Conservation (phyloP, 2,113 vertebrate species). For the Noturus placidus region DNA sequence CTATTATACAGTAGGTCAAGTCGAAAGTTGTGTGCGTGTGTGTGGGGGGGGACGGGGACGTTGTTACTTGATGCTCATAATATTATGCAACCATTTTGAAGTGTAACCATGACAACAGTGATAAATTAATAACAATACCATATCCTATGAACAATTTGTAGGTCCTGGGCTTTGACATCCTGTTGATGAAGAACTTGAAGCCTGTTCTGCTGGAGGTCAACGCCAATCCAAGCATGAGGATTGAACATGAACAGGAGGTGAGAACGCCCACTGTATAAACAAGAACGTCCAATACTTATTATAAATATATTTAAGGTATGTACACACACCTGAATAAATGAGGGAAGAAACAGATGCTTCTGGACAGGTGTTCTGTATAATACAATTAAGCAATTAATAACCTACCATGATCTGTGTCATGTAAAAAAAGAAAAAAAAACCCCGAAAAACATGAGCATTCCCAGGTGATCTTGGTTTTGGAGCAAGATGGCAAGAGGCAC, state of each 20-base stretch:
- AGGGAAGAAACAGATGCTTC: background rate
- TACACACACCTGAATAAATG: background rate
- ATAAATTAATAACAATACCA: background rate
- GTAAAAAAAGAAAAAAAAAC: background rate
- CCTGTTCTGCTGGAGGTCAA: slow-evolving; percentile 95
- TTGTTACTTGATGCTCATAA: background rate
- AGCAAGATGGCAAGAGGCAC: background rate
- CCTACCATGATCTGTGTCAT: background rate
- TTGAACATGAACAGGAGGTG: slow-evolving; percentile 93
- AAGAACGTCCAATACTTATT: background rate
- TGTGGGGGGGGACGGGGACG: no score
- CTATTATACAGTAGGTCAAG: background rate
- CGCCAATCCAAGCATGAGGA: slow-evolving; percentile 97
- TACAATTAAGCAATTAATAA: background rate
- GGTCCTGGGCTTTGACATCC: slow-evolving; percentile 98
- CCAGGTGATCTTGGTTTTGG: slow-evolving; percentile 9
- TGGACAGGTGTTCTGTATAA: background rate
- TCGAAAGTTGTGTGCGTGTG: background rate
- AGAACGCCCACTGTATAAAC: slow-evolving; percentile 44
- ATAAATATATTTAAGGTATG: background rate
- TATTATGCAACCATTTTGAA: background rate
- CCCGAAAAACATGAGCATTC: background rate
- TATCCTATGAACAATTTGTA: slow-evolving; percentile 59
- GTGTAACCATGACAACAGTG: background rate
- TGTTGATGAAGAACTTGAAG: slow-evolving; percentile 95